These are phyloP conservation scores for Lepidotrigona ventralis DNA, from an alignment of 1,140 invertebrate genomes.

Conservation along the genomic window DNA sequence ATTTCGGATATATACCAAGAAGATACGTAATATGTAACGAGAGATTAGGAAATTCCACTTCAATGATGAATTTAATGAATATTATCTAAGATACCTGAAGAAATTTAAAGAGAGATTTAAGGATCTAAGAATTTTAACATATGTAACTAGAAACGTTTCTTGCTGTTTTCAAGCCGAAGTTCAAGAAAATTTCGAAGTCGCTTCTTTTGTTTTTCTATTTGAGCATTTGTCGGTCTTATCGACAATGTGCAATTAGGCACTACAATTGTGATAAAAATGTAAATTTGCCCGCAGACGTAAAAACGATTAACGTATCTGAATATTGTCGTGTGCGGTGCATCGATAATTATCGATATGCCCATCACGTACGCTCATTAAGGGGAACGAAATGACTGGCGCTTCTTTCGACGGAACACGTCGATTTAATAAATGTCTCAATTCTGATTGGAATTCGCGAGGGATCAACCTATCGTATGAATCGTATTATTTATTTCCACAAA, in stretches of 20 bases:
- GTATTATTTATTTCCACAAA: not conserved
- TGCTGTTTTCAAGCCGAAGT: not conserved
- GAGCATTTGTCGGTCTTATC: not conserved
- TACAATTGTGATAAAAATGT: too few relatives aligned
- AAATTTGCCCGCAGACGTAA: not conserved
- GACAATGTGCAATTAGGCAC: too few relatives aligned
- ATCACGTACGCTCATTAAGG: conserved; percentile 34
- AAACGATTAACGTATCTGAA: conserved; percentile 4
- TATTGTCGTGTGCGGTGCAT: not conserved
- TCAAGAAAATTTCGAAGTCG: too few relatives aligned
- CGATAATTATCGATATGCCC: conserved; percentile 18
- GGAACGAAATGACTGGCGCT: conserved; percentile 21
- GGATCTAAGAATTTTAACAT: too few relatives aligned
- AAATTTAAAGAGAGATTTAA: too few relatives aligned
- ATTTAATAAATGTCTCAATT: conserved; percentile 26
- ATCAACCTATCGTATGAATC: not conserved
- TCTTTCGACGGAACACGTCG: not conserved
- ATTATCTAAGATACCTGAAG: too few relatives aligned
- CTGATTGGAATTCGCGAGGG: not conserved
- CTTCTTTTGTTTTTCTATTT: not conserved
- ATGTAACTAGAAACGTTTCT: not conserved
- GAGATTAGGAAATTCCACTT: too few relatives aligned
- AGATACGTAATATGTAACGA: too few relatives aligned
- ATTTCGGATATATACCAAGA: too few relatives aligned
- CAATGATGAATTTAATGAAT: too few relatives aligned